Evolutionary conservation across 2,113 vertebrate species (phyloP).

Genomic region (Podiceps cristatus): DNA sequence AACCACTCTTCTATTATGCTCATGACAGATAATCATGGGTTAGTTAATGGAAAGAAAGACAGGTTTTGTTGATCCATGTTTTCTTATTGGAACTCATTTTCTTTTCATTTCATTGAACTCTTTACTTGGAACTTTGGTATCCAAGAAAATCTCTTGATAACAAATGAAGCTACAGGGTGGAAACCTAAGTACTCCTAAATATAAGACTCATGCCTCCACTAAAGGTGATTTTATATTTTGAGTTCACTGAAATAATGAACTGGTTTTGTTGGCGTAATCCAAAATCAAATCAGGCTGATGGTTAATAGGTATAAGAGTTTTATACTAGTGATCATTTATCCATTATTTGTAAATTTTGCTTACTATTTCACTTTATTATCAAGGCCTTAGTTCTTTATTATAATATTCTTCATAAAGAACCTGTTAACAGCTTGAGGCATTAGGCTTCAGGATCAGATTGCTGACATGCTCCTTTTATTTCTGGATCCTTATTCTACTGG

Average conservation of each 20-base stretch:
- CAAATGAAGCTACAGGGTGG: not conserved
- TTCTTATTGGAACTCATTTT: conserved; percentile 40
- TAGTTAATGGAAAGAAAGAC: not conserved
- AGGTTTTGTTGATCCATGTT: not conserved
- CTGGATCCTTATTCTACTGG: not conserved
- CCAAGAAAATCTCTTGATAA: conserved; percentile 52
- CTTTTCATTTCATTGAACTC: not conserved
- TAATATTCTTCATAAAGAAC: not conserved
- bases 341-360: not conserved
- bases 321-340: not conserved
- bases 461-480: not conserved
- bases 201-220: not conserved
- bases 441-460: not conserved
- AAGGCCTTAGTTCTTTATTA: not conserved
- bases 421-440: not conserved
- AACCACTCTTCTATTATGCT: not conserved
- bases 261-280: not conserved
- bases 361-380: not conserved
- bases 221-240: not conserved
- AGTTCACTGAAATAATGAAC: not conserved
- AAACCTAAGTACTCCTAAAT: not conserved
- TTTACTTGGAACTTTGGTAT: conserved; percentile 36
- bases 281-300: not conserved
- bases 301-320: not conserved
- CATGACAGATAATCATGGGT: not conserved